phyloP scores from a whole-genome alignment of 2,888 invertebrate genomes.

The Vesta saturnalis region DNA sequence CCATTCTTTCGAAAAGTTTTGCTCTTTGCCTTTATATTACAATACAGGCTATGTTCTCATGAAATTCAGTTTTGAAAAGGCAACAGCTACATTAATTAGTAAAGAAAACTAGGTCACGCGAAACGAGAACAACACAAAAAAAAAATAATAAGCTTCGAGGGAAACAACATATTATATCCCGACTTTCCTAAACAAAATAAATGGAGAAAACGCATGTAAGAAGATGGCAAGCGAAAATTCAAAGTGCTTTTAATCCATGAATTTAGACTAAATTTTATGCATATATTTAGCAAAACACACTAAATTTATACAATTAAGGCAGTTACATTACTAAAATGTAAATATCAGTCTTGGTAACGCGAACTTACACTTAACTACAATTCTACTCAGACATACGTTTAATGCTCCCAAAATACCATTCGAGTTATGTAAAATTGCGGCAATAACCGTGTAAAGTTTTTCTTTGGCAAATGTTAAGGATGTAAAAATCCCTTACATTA shows the following conservation, averaged over 20 bases:
- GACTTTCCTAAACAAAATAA: neutral
- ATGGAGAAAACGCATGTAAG: conserved; percentile 6
- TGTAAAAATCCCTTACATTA: too few relatives aligned
- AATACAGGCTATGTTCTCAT: too few relatives aligned
- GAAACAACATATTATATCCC: neutral
- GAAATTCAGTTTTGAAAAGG: too few relatives aligned
- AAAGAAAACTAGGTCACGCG: neutral
- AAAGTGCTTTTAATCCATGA: neutral
- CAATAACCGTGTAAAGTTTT: neutral
- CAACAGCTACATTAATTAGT: conserved; percentile 1
- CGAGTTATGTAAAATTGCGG: neutral
- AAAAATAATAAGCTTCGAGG: neutral
- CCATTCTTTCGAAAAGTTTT: too few relatives aligned
- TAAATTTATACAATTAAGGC: conserved; percentile 7
- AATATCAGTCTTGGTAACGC: neutral
- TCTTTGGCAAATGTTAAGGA: neutral
- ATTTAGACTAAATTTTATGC: conserved; percentile 4
- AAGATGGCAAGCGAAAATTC: neutral
- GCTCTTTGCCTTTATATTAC: too few relatives aligned
- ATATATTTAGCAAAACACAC: conserved; percentile 7
- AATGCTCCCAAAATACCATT: too few relatives aligned
- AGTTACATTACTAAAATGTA: conserved; percentile 10
- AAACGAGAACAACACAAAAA: neutral
- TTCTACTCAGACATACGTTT: neutral
- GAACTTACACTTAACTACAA: neutral